Evolutionary conservation across 2,113 vertebrate species (phyloP).

Genomic region (Neodontobutis hainanensis): DNA sequence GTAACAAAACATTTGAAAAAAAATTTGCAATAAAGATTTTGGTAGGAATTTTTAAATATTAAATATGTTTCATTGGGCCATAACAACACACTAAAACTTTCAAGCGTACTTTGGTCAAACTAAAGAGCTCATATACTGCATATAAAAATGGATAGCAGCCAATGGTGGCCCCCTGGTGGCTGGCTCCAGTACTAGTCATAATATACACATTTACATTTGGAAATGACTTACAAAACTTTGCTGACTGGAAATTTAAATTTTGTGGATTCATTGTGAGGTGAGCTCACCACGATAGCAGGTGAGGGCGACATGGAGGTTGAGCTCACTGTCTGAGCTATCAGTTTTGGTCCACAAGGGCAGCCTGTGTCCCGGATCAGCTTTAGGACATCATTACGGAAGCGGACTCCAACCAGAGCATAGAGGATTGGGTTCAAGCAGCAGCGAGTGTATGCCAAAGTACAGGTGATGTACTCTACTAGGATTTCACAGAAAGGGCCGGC

Average conservation of each 20-base stretch:
- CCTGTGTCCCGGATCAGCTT: slow-evolving; percentile 66
- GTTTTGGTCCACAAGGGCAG: slow-evolving; percentile 29
- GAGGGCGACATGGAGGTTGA: slow-evolving; percentile 46
- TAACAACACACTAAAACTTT: no score
- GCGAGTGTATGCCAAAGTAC: slow-evolving; percentile 85
- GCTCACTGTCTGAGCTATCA: neutral
- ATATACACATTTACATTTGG: no score
- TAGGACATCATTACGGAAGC: slow-evolving; percentile 86
- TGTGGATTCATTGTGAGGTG: neutral
- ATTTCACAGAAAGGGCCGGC: slow-evolving; percentile 75
- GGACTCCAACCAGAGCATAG: slow-evolving; percentile 88
- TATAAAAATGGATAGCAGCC: no score
- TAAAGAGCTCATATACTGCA: no score
- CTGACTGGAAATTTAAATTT: slow-evolving; percentile 20
- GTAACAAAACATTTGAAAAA: no score
- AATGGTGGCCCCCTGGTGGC: neutral
- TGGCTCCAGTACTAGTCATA: neutral
- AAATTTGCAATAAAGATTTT: no score
- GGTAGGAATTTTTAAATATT: no score
- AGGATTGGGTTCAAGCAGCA: slow-evolving; percentile 94
- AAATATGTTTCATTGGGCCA: no score
- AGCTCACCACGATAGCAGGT: slow-evolving; percentile 10
- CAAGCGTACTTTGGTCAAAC: no score
- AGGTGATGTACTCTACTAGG: slow-evolving; percentile 82
- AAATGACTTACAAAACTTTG: neutral